Evolutionary conservation across 2,113 vertebrate species (phyloP).

Genomic region (Oncorhynchus keta): DNA sequence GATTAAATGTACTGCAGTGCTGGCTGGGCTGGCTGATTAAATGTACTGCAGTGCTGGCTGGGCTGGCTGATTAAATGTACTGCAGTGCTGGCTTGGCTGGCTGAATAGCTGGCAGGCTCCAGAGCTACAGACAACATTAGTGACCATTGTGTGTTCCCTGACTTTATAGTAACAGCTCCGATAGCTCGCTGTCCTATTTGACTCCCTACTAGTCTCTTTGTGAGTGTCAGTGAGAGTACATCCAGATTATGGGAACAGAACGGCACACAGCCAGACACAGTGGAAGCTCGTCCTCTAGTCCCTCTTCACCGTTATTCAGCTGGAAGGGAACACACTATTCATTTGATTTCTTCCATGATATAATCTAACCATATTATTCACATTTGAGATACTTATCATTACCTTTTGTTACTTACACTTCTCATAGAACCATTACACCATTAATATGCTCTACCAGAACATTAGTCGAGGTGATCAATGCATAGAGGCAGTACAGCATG

Average conservation of each 20-base stretch:
- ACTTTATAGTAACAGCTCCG: conserved; percentile 34
- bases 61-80: too few species aligned
- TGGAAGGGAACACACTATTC: conserved; percentile 29
- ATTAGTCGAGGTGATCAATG: conserved; percentile 34
- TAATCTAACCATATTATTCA: conserved; percentile 47
- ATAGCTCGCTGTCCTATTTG: not conserved
- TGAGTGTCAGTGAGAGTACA: conserved; percentile 45
- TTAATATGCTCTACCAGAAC: conserved; percentile 35
- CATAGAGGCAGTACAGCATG: conserved; percentile 26
- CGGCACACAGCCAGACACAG: conserved; percentile 24
- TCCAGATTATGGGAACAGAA: conserved; percentile 37
- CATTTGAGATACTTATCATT: conserved; percentile 55
- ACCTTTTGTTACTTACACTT: conserved; percentile 62
- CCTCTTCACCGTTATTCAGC: conserved; percentile 36
- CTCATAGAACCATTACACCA: conserved; percentile 55
- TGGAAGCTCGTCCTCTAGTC: not conserved
- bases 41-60: too few species aligned
- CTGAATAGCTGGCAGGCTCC: too few species aligned
- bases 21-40: too few species aligned
- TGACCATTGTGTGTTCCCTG: conserved; percentile 61
- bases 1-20: too few species aligned
- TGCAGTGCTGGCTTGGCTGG: too few species aligned
- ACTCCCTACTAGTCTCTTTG: conserved; percentile 27
- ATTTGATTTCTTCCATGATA: conserved; percentile 34
- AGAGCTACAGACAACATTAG: conserved; percentile 49